Evolutionary conservation across 2,113 vertebrate genomes (phyloP).

Genomic region (Dicentrarchus labrax): DNA sequence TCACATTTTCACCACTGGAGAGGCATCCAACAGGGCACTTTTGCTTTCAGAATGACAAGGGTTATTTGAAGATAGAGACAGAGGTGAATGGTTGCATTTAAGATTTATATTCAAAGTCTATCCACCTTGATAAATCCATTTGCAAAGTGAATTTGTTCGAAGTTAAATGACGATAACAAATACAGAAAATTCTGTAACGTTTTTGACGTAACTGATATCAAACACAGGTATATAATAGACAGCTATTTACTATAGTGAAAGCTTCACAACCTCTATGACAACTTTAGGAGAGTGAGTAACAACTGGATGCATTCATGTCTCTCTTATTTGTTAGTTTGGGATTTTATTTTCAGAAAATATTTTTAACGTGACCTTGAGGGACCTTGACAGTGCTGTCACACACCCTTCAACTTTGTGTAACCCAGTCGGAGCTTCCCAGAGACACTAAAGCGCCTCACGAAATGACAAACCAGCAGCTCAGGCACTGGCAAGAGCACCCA

Average conservation of each 20-base stretch:
- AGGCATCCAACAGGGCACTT: too few relatives aligned
- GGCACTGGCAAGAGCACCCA: conserved; percentile 35
- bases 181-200: too few relatives aligned
- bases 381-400: conserved; percentile 34
- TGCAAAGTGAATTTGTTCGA: neutral
- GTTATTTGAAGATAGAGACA: neutral
- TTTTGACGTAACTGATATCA: neutral
- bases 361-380: conserved; percentile 37
- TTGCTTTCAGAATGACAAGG: too few relatives aligned
- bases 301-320: too few relatives aligned
- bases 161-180: too few relatives aligned
- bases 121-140: neutral
- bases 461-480: conserved; percentile 57
- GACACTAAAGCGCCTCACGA: conserved; percentile 46
- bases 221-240: too few relatives aligned
- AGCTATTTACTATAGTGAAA: too few relatives aligned
- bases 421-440: conserved; percentile 34
- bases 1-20: too few relatives aligned
- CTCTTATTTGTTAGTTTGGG: conserved; percentile 4
- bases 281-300: too few relatives aligned
- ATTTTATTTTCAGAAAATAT: conserved; percentile 18
- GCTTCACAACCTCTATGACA: too few relatives aligned
- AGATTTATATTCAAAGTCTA: neutral
- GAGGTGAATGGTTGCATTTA: neutral
- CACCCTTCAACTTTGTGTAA: conserved; percentile 40